Evolutionary conservation across 2,113 vertebrate genomes (phyloP), one percentile per base, ranked within the genome.

Genomic region (Coptodon bakossiorum): DNA sequence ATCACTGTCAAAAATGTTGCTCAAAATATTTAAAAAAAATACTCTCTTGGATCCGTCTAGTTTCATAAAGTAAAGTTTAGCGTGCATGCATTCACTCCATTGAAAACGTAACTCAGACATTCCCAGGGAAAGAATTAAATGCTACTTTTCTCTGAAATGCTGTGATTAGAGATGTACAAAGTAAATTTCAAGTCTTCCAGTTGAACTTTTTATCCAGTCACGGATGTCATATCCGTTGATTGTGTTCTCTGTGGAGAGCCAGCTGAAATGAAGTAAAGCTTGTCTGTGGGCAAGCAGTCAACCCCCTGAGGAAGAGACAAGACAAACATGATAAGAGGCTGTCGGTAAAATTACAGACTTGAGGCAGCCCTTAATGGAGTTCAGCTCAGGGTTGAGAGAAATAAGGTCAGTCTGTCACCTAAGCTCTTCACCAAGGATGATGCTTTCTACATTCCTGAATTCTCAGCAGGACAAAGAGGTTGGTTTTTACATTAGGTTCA

Each of bases 271-370:
- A 87, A 88, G 87, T 82, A 81, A 94, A 92, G 88, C 82, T 81
- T 81, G 87, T 93, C 91, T 86, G 88, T 88, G 87, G 89, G 87
- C 84, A 89, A 91, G 84, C 19, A 45, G 79, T 92, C 88, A 83
- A 59, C 82, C 90, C 92, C 89, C 88, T 19, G 80, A 93, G 93
- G 95, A 89, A 83, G 90, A 92, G 87, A 92, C 90, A 79, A 95
- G 92, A 92, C 94, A 93, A 94, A 93, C 92, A 94, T 86, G 93
- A 95, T 95, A 93, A 95, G 94, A 94, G 93, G 90, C 90, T 93
- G 92, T 88, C 91, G 91, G 92, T 92, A 89, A 96, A 96, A 97
- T 96, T 95, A 97, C 96, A 96, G 95, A 93, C 92, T 94, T 63
- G 90, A 79, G 90, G 83, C 93, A 71, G 87, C 89, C n/a, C 90